A percentile compares a stretch with the other conserved stretches of the same genome.
Conservation (phyloP, 2,888 invertebrate species). For the Stenchaetothrips biformis region DNA sequence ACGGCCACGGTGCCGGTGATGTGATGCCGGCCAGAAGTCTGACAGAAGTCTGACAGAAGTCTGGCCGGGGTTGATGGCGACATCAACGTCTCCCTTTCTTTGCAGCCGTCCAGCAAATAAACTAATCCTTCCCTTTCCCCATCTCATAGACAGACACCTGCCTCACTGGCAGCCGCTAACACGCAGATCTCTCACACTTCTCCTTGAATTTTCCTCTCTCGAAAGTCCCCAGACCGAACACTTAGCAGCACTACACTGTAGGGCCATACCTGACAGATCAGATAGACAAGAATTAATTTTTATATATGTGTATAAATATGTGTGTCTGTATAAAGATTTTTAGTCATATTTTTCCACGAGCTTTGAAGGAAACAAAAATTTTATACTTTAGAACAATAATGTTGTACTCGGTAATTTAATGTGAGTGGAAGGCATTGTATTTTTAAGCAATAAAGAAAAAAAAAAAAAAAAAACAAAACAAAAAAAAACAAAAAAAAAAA, state of each 20-base stretch:
- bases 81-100: conserved; percentile 11
- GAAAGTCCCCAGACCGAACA: neutral
- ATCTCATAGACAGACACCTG: neutral
- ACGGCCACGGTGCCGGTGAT: conserved; percentile 23
- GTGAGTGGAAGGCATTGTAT: conserved; percentile 39
- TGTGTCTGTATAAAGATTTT: conserved; percentile 21
- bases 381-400: conserved; percentile 26
- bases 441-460: conserved; percentile 54
- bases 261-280: conserved; percentile 10
- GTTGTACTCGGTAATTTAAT: neutral
- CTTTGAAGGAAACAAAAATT: conserved; percentile 24
- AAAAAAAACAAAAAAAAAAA: conserved; percentile 46
- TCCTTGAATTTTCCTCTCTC: neutral
- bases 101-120: conserved; percentile 21
- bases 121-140: neutral
- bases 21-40: conserved; percentile 29
- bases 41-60: conserved; percentile 5
- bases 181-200: neutral
- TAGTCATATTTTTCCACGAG: conserved; percentile 13
- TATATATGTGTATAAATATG: conserved; percentile 24
- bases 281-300: conserved; percentile 10
- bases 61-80: conserved; percentile 16
- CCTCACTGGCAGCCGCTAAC: neutral
- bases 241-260: neutral
- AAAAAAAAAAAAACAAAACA: conserved; percentile 45